These are phyloP conservation scores for Artibeus jamaicensis DNA, from an alignment of 2,797 vertebrate species.

Conservation along the genomic window DNA sequence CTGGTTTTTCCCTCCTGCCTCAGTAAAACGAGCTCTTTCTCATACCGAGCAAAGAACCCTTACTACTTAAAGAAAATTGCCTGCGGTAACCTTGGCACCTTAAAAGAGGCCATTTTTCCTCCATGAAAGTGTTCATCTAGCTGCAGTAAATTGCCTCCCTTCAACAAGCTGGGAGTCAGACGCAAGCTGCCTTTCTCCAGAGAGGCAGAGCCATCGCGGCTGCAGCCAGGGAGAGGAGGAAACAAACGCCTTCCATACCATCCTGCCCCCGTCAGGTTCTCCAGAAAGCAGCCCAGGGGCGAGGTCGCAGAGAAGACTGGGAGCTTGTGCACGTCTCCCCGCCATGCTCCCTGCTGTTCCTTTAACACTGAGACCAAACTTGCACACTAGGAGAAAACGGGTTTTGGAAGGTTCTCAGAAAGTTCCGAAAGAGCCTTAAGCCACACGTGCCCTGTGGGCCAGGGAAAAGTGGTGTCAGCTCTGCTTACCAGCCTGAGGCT, in stretches of 20 bases:
- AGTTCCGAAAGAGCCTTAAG: not conserved
- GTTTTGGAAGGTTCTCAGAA: not conserved
- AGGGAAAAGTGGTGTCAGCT: not conserved
- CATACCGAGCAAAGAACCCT: not conserved
- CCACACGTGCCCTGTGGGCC: not conserved
- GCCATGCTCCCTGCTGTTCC: not conserved
- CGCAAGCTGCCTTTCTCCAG: not conserved
- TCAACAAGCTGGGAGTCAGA: not conserved
- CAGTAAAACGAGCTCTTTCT: not conserved
- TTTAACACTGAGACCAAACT: not conserved
- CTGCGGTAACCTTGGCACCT: not conserved
- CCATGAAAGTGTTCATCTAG: not conserved
- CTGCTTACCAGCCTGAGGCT: not conserved
- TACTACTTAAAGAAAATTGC: not conserved
- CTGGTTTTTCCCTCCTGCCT: not conserved
- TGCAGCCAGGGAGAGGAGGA: not conserved
- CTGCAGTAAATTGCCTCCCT: not conserved
- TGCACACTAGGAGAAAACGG: not conserved
- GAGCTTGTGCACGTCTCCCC: not conserved
- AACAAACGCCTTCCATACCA: accelerated
- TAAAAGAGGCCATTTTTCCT: not conserved
- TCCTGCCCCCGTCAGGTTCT: not conserved
- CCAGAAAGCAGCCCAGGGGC: not conserved
- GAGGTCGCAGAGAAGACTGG: not conserved
- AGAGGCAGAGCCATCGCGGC: not conserved